Base-by-base conservation (phyloP, 2,888 invertebrate genomes). In the Pelosia muscerda region DNA sequence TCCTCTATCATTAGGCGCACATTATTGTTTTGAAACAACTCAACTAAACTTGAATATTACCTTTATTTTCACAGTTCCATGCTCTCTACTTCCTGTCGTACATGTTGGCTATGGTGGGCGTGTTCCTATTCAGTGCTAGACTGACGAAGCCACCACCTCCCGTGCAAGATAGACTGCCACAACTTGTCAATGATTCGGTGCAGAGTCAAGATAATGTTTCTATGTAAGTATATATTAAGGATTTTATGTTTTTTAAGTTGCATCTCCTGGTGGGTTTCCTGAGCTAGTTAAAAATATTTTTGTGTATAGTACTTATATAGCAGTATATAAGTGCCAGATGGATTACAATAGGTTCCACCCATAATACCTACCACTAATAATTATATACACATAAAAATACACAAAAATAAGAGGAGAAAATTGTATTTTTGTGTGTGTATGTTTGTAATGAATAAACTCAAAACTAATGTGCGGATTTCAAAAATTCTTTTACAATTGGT, bases 21-120 rank as follows among this genome's bases (percentile, higher is more conserved):
- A 5, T 28, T 8, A 28, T 28, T 5, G 3, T 28, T 19, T 11
- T 15, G 5, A 42, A 6, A 28, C 11, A 3, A 28, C 10, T 2
- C 9, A 9, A 56, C 9, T 28, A 9, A 22, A 22, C 19, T 1
- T 19, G 19, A 38, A 38, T 15, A 38, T 38, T 28, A 0, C 1
- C 13, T 22, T 22, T 42, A 6, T 1, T 60, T 19, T 2, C 2
- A 19, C 95, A 98, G 98, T 98, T 98, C 91, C 97, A 98, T 89
- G 96, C 96, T 28, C 94, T 98, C 69, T 98, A 98, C 91, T 97
- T 98, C 90, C 91, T 97, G 72, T 97, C 98, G 19, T 98, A 97
- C 88, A 89, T 96, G 63, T 92, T 98, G 81, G 97, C 98, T 59
- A 96, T 97, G 94, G 95, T 96, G 55, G 98, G 98, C 23, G 96